These are phyloP conservation scores for Calliopsis andreniformis DNA, from an alignment of 1,140 invertebrate species.

Conservation along the genomic window DNA sequence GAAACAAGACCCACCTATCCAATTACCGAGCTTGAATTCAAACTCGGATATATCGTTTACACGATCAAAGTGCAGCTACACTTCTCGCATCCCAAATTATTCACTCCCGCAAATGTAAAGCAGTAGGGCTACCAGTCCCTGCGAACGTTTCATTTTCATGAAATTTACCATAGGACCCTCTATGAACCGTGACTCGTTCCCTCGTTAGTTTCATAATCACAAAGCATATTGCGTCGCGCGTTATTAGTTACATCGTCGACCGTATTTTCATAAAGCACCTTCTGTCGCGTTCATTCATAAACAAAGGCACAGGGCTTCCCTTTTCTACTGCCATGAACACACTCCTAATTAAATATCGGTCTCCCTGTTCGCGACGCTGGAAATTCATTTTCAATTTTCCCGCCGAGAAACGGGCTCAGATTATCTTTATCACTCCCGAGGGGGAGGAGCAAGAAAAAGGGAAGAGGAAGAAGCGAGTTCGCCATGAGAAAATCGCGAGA, in stretches of 20 bases:
- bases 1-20: too few relatives aligned
- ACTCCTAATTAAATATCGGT: slow-evolving; percentile 65
- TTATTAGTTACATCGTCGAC: slow-evolving; percentile 64
- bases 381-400: slow-evolving; percentile 32
- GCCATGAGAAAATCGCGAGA: slow-evolving; percentile 40
- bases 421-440: background rate
- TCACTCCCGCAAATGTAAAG: too few relatives aligned
- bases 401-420: background rate
- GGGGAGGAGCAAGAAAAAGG: background rate
- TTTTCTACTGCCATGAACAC: slow-evolving; percentile 31
- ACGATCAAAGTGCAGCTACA: too few relatives aligned
- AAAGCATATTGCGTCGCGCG: slow-evolving; percentile 60
- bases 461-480: too few relatives aligned
- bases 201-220: slow-evolving; percentile 11
- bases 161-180: slow-evolving; percentile 1
- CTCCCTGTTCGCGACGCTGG: background rate
- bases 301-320: slow-evolving; percentile 53
- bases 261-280: slow-evolving; percentile 59
- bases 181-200: background rate
- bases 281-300: slow-evolving; percentile 52
- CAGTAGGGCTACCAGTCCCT: too few relatives aligned
- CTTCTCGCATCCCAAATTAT: too few relatives aligned
- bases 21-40: too few relatives aligned
- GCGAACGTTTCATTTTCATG: background rate
- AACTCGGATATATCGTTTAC: too few relatives aligned